Base-by-base conservation (phyloP, 1,140 invertebrate genomes). In the Drosophila grimshawi region DNA sequence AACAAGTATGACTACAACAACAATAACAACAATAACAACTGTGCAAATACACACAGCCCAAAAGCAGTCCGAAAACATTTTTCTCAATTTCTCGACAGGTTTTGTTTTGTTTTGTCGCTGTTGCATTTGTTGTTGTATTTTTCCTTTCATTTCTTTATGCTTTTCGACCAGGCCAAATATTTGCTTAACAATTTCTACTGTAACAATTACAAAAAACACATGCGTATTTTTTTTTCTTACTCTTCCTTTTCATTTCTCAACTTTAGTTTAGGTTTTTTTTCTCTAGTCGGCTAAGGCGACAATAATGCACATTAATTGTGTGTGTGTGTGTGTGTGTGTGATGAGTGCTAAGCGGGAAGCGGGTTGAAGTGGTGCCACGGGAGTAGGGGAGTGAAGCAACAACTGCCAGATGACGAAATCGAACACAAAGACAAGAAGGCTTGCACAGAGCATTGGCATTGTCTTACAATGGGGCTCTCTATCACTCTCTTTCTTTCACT, bases 151-250 rank as follows among this genome's bases (percentile, higher is more conserved):
- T 76, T 70, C 53, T 43, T 32, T 32, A 43, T 39, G 30, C 46
- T 65, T 61, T 70, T 57, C 55, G 32, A 46, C 45, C 45, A 73
- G 68, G 68, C 68, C 74, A 86, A 88, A 86, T 86, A 86, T 88
- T 88, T 86, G 83, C 77, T 77, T 68, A 86, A 86, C 83, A 88
- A 88, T 86, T 86, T 86, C 83, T 86, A 86, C 83, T 77, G 80
- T 75, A 88, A 86, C 83, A 86, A 83, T 79, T 72, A 71, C 7
- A 37, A 29, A 5, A 61, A 43, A 68, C 39, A 63, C 29, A 27
- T 37, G 41, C 10, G 6, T 8, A 27, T 33, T 43, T 33, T 27
- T 27, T 67, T 43, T 65, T 64, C 19, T 56, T 49, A 39, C 33
- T 63, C 51, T 52, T 75, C 39, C 76, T 61, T 57, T n/a, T 71